Evolutionary conservation across 2,888 invertebrate genomes (phyloP), one percentile per base, ranked within the genome.

Genomic region (Drosophila austrosaltans): DNA sequence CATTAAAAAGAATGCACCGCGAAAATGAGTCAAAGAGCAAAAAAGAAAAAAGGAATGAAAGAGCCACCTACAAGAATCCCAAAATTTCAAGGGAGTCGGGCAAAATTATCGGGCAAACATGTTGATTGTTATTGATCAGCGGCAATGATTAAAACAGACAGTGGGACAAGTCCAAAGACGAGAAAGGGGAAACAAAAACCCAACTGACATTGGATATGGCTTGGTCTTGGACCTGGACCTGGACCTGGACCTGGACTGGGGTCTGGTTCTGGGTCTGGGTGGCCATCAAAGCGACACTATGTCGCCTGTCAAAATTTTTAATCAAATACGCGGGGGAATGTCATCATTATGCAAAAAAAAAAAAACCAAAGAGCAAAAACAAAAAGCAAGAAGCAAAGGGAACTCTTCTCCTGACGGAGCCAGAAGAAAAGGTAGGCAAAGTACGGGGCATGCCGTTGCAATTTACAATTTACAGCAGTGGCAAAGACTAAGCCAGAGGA

Each of bases 241-340:
- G 59, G 69, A 8, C 36, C 1, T 36, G 36, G 53, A 8, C 58
- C 59, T 32, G 71, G 59, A 22, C 36, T 44, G 16, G 53, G 63
- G 81, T 78, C 90, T 88, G 67, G 84, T 90, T 76, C 58, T 28
- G 78, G 85, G 85, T 72, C 82, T 89, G 89, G 89, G 89, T 89
- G 89, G 89, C 82, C 89, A 78, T 83, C 83, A 88, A 89, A 77
- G 85, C 83, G 85, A 88, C 89, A 89, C 90, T 90, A 88, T 83
- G 89, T 90, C 84, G 87, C 89, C 83, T 89, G 89, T 90, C 89
- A 90, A 89, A 89, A 87, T 89, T 89, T 87, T 90, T 90, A 89
- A 89, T 89, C 90, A 90, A 89, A 89, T 89, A 82, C 89, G 87
- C 89, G 77, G 78, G 78, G 85, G 89, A 89, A 90, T 89, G 90